Conservation (phyloP, 37 sponge, comb jelly and placozoan species). For the Cliona cf. orientalis region DNA sequence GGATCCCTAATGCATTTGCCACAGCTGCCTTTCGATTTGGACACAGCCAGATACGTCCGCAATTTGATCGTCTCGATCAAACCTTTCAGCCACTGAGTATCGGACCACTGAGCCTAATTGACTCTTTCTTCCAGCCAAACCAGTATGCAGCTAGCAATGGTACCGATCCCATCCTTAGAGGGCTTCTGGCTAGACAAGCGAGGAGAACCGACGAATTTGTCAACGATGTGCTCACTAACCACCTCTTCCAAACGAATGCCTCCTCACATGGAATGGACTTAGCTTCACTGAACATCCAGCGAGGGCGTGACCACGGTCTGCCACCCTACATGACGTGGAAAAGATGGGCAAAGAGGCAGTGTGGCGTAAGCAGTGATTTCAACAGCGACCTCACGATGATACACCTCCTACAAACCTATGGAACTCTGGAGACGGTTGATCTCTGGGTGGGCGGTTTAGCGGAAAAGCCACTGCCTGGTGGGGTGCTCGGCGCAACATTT, state of each 20-base stretch:
- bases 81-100: conserved; percentile 13
- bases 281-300: conserved; percentile 80
- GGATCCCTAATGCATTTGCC: conserved; percentile 62
- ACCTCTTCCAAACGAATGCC: conserved; percentile 49
- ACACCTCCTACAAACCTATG: conserved; percentile 56
- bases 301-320: conserved; percentile 92
- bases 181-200: conserved; percentile 40
- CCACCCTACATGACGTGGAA: conserved; percentile 71
- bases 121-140: conserved; percentile 59
- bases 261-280: conserved; percentile 60
- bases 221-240: conserved; percentile 61
- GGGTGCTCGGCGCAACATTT: conserved; percentile 84
- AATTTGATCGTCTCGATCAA: conserved; percentile 53
- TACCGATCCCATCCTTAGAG: conserved; percentile 82
- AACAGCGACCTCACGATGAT: conserved; percentile 22
- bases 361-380: conserved; percentile 10
- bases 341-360: conserved; percentile 22
- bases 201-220: conserved; percentile 69
- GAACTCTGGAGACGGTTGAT: conserved; percentile 69
- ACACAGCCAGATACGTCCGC: conserved; percentile 70
- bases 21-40: conserved; percentile 82
- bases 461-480: conserved; percentile 65
- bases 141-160: conserved; percentile 44
- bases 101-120: conserved; percentile 39
- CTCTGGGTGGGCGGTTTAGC: conserved; percentile 84